phyloP scores from a whole-genome alignment of 2,113 vertebrate species.

The Arizona elegans region DNA sequence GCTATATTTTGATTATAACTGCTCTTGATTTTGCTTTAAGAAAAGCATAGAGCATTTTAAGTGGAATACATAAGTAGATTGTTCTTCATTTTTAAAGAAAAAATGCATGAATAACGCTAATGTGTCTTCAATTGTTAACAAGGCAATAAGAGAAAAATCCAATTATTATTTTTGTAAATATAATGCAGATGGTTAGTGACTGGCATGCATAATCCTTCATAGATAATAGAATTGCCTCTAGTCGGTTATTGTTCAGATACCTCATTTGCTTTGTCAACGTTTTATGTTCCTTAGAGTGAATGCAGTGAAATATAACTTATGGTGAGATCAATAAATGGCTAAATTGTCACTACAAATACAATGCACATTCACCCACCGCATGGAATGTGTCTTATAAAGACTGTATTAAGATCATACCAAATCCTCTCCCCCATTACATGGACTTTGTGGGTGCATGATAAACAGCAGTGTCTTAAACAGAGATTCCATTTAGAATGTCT shows the following conservation, averaged over 20 bases:
- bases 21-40: neutral
- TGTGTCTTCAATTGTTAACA: conserved; percentile 39
- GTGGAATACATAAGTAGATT: neutral
- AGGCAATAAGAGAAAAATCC: conserved; percentile 29
- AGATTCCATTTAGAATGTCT: too few species aligned
- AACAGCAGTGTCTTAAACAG: too few species aligned
- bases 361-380: neutral
- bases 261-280: conserved; percentile 50
- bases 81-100: conserved; percentile 17
- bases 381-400: neutral
- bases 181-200: conserved; percentile 48
- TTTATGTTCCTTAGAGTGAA: conserved; percentile 38
- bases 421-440: too few species aligned
- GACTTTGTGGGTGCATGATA: too few species aligned
- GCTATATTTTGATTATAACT: neutral
- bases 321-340: conserved; percentile 17
- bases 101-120: conserved; percentile 19
- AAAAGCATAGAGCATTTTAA: neutral
- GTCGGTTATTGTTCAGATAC: conserved; percentile 48
- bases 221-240: conserved; percentile 54
- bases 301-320: conserved; percentile 38
- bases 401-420: too few species aligned
- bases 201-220: conserved; percentile 46
- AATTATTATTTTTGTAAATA: conserved; percentile 49
- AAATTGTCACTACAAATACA: conserved; percentile 7